Conservation (phyloP, 2,888 invertebrate genomes). For the Tachystola acroxantha region DNA sequence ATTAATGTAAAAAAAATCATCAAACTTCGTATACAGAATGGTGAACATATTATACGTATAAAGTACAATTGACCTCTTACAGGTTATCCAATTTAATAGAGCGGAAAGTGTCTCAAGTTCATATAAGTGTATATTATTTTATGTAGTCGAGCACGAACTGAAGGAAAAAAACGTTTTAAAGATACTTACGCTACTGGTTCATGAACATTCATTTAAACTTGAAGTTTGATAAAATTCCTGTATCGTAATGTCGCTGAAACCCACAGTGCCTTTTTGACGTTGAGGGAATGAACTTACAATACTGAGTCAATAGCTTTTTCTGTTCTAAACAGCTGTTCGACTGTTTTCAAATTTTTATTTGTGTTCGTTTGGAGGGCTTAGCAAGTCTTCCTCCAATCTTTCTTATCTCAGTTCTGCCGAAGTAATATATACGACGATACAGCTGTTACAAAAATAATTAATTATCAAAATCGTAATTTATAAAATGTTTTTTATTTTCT, state of each 20-base stretch:
- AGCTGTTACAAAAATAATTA: conserved; percentile 5
- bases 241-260: neutral
- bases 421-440: conserved; percentile 6
- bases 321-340: conserved; percentile 25
- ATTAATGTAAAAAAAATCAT: no score
- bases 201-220: no score
- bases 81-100: no score
- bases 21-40: no score
- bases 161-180: no score
- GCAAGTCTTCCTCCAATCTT: conserved; percentile 3
- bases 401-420: conserved; percentile 2
- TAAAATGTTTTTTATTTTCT: conserved; percentile 2
- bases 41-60: no score
- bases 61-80: no score
- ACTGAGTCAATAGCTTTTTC: conserved; percentile 24
- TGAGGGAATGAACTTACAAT: neutral
- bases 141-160: no score
- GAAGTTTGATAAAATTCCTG: no score
- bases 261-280: conserved; percentile 1
- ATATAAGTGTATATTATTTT: no score
- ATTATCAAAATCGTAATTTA: neutral
- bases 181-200: no score
- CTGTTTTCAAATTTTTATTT: conserved; percentile 12
- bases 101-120: no score
- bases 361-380: neutral